Evolutionary conservation across 2,888 invertebrate genomes (phyloP).

Genomic region (Sialis lutaria): DNA sequence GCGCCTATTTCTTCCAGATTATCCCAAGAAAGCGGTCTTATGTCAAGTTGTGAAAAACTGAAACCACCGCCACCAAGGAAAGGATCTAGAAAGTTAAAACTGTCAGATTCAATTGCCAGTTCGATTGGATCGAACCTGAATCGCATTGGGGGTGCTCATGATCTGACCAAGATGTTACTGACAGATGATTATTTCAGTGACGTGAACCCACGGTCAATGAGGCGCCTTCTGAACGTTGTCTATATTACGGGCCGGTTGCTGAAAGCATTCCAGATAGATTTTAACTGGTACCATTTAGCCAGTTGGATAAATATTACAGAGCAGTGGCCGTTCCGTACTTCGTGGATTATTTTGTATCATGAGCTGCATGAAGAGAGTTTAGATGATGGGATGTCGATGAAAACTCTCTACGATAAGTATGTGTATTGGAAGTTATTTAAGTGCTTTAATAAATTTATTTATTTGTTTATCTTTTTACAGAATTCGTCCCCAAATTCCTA

Average conservation of each 20-base stretch:
- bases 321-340: conserved; percentile 96
- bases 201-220: conserved; percentile 94
- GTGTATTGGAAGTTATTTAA: conserved; percentile 14
- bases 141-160: conserved; percentile 56
- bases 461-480: conserved; percentile 24
- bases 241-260: conserved; percentile 89
- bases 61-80: conserved; percentile 27
- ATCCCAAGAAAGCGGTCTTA: conserved; percentile 62
- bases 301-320: conserved; percentile 98
- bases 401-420: conserved; percentile 86
- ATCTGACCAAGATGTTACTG: conserved; percentile 59
- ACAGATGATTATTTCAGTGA: conserved; percentile 99
- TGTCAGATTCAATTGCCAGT: conserved; percentile 81
- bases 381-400: conserved; percentile 73
- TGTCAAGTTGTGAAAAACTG: conserved; percentile 69
- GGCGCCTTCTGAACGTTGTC: conserved; percentile 90
- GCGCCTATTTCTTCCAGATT: conserved; percentile 17
- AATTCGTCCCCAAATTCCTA: conserved; percentile 64
- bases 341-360: conserved; percentile 92
- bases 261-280: conserved; percentile 97
- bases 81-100: conserved; percentile 54
- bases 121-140: conserved; percentile 80
- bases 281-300: conserved; percentile 95
- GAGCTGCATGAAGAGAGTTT: conserved; percentile 76
- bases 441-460: too few relatives aligned